A percentile compares a stretch with the other conserved stretches of the same genome.
Evolutionary conservation across 2,797 vertebrate species (phyloP).

Genomic region (Novumbra hubbsi): DNA sequence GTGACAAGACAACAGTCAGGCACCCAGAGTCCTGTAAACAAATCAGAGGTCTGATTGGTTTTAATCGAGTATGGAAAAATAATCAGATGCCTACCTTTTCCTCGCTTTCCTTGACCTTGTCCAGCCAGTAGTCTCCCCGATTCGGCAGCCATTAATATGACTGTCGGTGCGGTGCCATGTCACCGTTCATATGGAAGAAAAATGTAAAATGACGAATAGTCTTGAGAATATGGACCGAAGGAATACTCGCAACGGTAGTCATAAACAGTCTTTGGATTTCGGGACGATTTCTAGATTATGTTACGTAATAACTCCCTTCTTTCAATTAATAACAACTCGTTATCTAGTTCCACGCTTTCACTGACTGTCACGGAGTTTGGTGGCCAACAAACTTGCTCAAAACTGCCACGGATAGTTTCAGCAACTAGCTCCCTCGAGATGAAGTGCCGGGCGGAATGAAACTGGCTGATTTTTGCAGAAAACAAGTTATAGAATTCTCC

Average conservation of each 20-base stretch:
- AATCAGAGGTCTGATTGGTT: conserved; percentile 73
- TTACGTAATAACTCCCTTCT: conserved; percentile 30
- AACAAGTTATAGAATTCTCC: conserved; percentile 45
- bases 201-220: conserved; percentile 72
- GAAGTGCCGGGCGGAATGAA: conserved; percentile 26
- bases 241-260: conserved; percentile 47
- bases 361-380: conserved; percentile 78
- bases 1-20: background rate
- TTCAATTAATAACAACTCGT: conserved; percentile 57
- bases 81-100: conserved; percentile 82
- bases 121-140: conserved; percentile 84
- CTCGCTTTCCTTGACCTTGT: conserved; percentile 81
- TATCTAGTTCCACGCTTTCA: conserved; percentile 55
- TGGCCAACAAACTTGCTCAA: conserved; percentile 68
- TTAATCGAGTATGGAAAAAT: conserved; percentile 71
- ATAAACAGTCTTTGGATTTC: conserved; percentile 15
- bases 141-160: conserved; percentile 85
- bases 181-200: conserved; percentile 80
- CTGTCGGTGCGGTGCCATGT: conserved; percentile 80
- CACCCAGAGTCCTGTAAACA: background rate
- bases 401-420: conserved; percentile 29
- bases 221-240: conserved; percentile 63
- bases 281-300: background rate
- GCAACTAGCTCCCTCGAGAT: conserved; percentile 18
- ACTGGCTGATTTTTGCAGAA: conserved; percentile 40